Percentiles rank a stretch among this genome's conserved stretches.
Evolutionary conservation across 2,888 invertebrate species (phyloP).

Genomic region (Trissoscelio sp.): DNA sequence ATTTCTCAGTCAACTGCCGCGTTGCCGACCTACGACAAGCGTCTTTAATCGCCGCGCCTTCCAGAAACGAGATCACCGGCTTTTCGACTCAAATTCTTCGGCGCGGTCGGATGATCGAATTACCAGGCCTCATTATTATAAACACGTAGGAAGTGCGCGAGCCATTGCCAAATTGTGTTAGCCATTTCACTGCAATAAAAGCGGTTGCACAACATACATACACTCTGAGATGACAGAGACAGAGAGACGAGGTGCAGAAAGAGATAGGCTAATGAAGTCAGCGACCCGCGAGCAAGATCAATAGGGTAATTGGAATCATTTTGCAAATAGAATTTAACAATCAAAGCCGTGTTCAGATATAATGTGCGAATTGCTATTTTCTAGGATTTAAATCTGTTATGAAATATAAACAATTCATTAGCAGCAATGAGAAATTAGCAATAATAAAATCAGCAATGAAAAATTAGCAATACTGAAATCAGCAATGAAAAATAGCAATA

Average conservation of each 20-base stretch:
- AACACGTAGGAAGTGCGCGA: conserved; percentile 32
- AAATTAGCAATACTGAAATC: no score
- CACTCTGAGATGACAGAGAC: neutral
- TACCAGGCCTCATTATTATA: conserved; percentile 49
- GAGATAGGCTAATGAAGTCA: conserved; percentile 2
- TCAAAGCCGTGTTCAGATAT: conserved; percentile 5
- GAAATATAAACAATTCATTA: neutral
- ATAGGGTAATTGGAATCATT: conserved; percentile 23
- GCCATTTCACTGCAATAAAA: conserved; percentile 21
- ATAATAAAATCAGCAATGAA: no score
- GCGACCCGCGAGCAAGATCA: conserved; percentile 26
- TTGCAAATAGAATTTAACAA: conserved; percentile 30
- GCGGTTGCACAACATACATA: no score
- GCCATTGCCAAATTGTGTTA: conserved; percentile 31
- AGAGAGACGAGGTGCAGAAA: neutral
- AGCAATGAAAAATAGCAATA: no score
- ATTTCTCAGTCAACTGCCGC: conserved; percentile 65
- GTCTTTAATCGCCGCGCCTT: conserved; percentile 61
- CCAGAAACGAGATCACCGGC: conserved; percentile 50
- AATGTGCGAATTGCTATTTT: neutral
- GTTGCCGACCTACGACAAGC: conserved; percentile 68
- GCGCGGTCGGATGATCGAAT: conserved; percentile 41
- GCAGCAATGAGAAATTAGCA: no score
- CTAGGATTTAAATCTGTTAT: neutral
- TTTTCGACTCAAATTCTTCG: conserved; percentile 40